These are phyloP conservation scores for Drosophila diplacantha DNA, from an alignment of 2,888 invertebrate genomes.

Conservation along the genomic window DNA sequence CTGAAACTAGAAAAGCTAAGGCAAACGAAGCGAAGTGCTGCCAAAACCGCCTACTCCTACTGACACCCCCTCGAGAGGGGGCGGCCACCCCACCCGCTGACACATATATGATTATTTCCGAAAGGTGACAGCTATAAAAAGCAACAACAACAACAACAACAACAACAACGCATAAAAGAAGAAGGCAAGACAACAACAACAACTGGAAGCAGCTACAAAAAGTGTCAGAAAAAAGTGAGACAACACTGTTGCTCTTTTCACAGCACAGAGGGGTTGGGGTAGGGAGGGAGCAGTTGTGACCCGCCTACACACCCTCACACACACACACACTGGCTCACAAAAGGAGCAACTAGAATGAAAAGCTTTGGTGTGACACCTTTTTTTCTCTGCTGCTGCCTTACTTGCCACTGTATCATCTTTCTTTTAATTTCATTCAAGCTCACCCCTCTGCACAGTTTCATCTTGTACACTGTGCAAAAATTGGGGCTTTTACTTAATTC, in stretches of 20 bases:
- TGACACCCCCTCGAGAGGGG: not conserved
- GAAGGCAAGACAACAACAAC: slow-evolving; percentile 52
- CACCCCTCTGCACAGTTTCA: not conserved
- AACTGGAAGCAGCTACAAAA: slow-evolving; percentile 21
- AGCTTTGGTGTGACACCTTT: slow-evolving; percentile 55
- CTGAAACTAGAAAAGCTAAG: slow-evolving; percentile 68
- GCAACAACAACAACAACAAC: slow-evolving; percentile 38
- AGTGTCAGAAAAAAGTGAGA: slow-evolving; percentile 41
- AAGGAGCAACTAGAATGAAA: slow-evolving; percentile 32
- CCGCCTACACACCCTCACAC: slow-evolving; percentile 16
- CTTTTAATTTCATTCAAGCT: slow-evolving; percentile 61
- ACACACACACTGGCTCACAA: slow-evolving; percentile 25
- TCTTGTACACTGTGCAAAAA: not conserved
- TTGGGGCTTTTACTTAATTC: not conserved
- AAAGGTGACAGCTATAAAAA: slow-evolving; percentile 73
- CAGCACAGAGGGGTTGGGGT: not conserved
- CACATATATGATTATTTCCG: slow-evolving; percentile 73
- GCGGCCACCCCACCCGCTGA: slow-evolving; percentile 50
- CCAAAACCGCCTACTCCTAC: slow-evolving; percentile 36
- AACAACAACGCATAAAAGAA: slow-evolving; percentile 44
- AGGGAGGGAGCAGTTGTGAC: slow-evolving; percentile 5
- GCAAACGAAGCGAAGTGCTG: slow-evolving; percentile 70
- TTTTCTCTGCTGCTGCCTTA: slow-evolving; percentile 11
- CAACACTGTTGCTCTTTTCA: slow-evolving; percentile 70
- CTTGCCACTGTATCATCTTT: slow-evolving; percentile 20